phyloP scores from a whole-genome alignment of 2,797 vertebrate species.

The Urosaurus nigricauda region DNA sequence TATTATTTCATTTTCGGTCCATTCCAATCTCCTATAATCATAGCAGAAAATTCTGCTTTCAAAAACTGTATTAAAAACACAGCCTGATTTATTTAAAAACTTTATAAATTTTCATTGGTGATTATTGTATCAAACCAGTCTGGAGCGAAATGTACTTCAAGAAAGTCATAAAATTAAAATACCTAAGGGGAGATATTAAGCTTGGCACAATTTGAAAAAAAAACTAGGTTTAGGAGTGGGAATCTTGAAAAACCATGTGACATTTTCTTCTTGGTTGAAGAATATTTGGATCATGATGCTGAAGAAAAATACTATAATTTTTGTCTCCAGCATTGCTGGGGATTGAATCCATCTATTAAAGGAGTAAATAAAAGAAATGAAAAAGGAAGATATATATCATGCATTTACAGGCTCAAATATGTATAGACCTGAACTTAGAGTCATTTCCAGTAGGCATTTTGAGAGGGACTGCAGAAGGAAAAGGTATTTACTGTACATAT shows the following conservation, averaged over 20 bases:
- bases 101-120: neutral
- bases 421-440: neutral
- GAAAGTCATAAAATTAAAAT: neutral
- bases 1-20: neutral
- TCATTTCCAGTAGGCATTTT: no score
- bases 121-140: neutral
- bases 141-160: neutral
- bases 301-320: neutral
- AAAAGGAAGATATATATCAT: neutral
- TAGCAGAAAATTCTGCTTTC: neutral
- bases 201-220: neutral
- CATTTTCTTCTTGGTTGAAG: neutral
- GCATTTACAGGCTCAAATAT: neutral
- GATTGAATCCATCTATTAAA: neutral
- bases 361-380: neutral
- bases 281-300: neutral
- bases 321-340: neutral
- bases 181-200: neutral
- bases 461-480: no score
- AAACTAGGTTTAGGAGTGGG: neutral
- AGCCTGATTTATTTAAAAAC: neutral
- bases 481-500: no score
- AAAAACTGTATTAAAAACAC: neutral
- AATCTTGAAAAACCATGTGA: neutral
- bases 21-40: neutral